Percentiles rank a stretch among this genome's conserved stretches.
Evolutionary conservation across 2,797 vertebrate species (phyloP).

Genomic region (Pangasius sanitwongsei): DNA sequence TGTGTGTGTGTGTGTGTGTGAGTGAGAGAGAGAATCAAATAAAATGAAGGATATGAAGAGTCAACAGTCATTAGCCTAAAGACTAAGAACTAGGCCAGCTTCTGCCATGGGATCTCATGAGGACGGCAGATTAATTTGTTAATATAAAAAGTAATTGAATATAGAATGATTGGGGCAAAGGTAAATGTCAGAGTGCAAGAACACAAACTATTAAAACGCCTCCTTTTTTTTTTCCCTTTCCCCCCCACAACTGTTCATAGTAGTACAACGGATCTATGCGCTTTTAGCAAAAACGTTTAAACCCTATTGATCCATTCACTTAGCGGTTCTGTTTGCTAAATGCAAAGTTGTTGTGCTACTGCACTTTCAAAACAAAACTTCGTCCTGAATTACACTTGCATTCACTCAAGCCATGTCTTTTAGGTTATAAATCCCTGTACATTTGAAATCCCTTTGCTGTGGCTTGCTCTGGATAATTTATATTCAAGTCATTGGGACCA

Average conservation of each 20-base stretch:
- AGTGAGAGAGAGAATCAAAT: constrained; percentile 22
- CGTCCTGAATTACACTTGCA: background rate
- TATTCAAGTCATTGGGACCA: constrained; percentile 27
- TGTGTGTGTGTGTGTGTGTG: background rate
- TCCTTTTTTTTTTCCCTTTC: accelerated
- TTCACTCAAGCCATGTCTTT: background rate
- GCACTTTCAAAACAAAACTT: background rate
- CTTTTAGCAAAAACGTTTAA: no score
- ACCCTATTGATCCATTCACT: background rate
- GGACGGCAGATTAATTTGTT: constrained; percentile 40
- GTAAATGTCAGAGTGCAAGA: constrained; percentile 27
- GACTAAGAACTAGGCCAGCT: constrained; percentile 45
- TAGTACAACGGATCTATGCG: background rate
- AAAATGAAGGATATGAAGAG: constrained; percentile 53
- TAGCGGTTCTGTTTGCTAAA: background rate
- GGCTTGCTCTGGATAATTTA: constrained; percentile 26
- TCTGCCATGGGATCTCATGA: constrained; percentile 15
- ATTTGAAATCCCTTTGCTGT: background rate
- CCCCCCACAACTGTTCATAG: background rate
- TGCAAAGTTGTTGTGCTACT: background rate
- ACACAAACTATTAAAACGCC: background rate
- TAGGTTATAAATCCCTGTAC: background rate
- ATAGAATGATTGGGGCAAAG: constrained; percentile 20
- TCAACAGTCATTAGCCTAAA: constrained; percentile 44
- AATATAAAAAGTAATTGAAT: constrained; percentile 40